Conservation (phyloP, 2,113 vertebrate species). For the Campylorhamphus procurvoides region DNA sequence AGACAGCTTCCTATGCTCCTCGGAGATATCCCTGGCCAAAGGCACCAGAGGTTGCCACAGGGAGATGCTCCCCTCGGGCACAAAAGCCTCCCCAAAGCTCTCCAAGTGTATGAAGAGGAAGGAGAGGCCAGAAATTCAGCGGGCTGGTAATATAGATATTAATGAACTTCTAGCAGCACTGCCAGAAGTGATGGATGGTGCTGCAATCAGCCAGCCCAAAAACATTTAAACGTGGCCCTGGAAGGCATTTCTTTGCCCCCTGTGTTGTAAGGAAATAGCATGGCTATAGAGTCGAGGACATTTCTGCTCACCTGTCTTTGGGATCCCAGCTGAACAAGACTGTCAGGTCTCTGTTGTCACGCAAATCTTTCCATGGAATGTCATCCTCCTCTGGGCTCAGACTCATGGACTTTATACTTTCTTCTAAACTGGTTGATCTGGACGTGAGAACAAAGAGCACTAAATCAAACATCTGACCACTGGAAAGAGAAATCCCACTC, state of each 20-base stretch:
- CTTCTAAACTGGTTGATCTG: slow-evolving; percentile 91
- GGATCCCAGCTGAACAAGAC: slow-evolving; percentile 95
- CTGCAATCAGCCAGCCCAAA: background rate
- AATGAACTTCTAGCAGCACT: background rate
- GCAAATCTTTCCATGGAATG: slow-evolving; percentile 92
- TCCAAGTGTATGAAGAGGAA: background rate
- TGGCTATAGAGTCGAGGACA: background rate
- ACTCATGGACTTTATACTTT: slow-evolving; percentile 95
- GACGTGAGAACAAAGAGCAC: background rate
- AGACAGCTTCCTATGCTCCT: slow-evolving; percentile 86
- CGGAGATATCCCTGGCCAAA: slow-evolving; percentile 84
- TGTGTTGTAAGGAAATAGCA: background rate
- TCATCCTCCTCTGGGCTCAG: slow-evolving; percentile 94
- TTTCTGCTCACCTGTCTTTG: slow-evolving; percentile 81
- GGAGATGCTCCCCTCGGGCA: background rate
- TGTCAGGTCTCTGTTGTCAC: slow-evolving; percentile 94
- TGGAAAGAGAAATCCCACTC: background rate
- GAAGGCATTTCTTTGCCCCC: background rate
- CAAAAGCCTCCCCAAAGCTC: background rate
- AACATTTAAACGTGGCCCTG: background rate
- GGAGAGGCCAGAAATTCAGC: background rate
- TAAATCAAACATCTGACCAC: background rate
- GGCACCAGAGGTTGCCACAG: slow-evolving; percentile 31
- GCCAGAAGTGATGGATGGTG: background rate
- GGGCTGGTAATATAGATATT: background rate